Evolutionary conservation across 2,113 vertebrate genomes (phyloP).

Genomic region (Channa argus): DNA sequence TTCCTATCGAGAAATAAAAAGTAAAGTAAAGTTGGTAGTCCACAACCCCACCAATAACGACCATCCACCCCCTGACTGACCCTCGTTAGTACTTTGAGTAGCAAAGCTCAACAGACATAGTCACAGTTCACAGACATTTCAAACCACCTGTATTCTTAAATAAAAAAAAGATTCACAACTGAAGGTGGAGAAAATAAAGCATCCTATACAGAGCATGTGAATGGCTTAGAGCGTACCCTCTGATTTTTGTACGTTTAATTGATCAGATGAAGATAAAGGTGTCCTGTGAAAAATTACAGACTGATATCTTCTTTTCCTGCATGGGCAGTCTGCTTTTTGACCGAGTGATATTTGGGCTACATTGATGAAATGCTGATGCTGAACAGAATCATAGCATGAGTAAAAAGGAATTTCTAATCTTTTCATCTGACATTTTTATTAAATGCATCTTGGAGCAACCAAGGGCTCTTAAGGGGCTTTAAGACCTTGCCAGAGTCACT

Average conservation of each 20-base stretch:
- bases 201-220: background rate
- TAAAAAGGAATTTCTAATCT: constrained; percentile 71
- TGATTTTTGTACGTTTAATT: constrained; percentile 47
- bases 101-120: constrained; percentile 52
- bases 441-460: constrained; percentile 70
- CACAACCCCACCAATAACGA: no score
- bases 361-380: constrained; percentile 49
- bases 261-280: constrained; percentile 48
- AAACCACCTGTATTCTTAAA: no score
- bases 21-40: no score
- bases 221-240: background rate
- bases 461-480: constrained; percentile 72
- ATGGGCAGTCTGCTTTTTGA: constrained; percentile 36
- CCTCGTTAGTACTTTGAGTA: constrained; percentile 52
- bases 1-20: no score
- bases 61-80: background rate
- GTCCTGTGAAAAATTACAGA: constrained; percentile 47
- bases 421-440: constrained; percentile 83
- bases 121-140: constrained; percentile 50
- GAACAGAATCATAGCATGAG: constrained; percentile 60
- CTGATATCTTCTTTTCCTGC: constrained; percentile 25
- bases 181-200: constrained; percentile 41
- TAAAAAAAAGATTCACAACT: constrained; percentile 18
- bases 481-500: constrained; percentile 79
- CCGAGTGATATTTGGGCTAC: constrained; percentile 50